Base-by-base conservation (phyloP, 2,888 invertebrate species). In the Drosophila macrospina region DNA sequence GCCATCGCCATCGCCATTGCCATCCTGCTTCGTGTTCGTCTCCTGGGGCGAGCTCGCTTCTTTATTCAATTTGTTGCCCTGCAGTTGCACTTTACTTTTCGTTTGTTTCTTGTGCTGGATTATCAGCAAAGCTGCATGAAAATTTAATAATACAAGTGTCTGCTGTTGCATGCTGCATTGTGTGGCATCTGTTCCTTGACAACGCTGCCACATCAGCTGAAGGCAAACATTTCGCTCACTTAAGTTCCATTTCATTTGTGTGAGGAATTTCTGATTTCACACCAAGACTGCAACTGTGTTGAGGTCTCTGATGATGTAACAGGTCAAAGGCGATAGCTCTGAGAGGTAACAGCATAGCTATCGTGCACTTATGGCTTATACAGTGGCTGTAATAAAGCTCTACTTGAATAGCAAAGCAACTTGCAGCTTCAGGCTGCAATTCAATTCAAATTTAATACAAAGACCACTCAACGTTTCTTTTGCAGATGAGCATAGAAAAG, bases 121-220 rank as follows among this genome's bases (percentile, higher is more conserved):
- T 88, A 88, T 69, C 80, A 67, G 83, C 68, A 79, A 78, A 88
- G 88, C 77, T 86, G 75, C 83, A 85, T 89, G 79, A 81, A 88
- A 86, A 89, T 86, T 86, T 86, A 85, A 89, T 89, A 88, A 85
- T 82, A 62, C 64, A 11, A 51, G 45, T 45, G 42, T 69, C 44
- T 57, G 44, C 16, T 59, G 57, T 36, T 34, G 61, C 69, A 68
- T 28, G 45, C 54, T 47, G 16, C 59, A 62, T 20, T 4, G n/a
- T 42, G 54, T 44, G 54, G 47, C 72, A 57, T 42, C 41, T 66
- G 54, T 41, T 60, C 42, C 55, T 16, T 34, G 57, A 37, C 59
- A 28, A 59, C 44, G 24, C 36, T 37, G 42, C 59, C 44, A 7
- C 6, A 28, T 8, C 28, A 28, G 8, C 28, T 28, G 7, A 8